Evolutionary conservation across 1,140 invertebrate species (phyloP), one percentile per base, ranked within the genome.

Genomic region (Vanessa atalanta): DNA sequence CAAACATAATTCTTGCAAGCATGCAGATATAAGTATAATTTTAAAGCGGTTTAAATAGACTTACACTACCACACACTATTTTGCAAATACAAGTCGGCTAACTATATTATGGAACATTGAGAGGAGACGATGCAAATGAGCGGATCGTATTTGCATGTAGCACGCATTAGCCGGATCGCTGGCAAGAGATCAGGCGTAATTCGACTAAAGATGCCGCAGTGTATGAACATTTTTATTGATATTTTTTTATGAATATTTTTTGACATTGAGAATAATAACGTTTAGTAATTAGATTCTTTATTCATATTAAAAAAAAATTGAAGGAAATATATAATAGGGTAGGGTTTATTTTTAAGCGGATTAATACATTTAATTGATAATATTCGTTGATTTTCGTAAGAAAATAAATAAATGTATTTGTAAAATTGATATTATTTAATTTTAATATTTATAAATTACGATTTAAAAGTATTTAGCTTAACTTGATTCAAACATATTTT

Each of bases 131-230:
- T 75, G 75, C 72, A 76, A 79, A 79, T 77, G 70, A 73, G 74
- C 48, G 71, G 57, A 67, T 70, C 72, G 48, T 66, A 79, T 79
- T 79, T 79, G 75, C 75, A 79, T 79, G 72, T 72, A 75, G 72
- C 65, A 73, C 70, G 69, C 69, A 73, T 75, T 75, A 79, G 68
- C 70, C 20, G 67, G 65, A 65, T 50, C 47, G 67, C 77, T 76
- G 78, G 68, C 65, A 69, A 55, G 65, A 76, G 69, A 76, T 76
- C 71, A 71, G 23, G 70, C 37, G 67, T 60, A 69, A 60, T 69
- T 51, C 67, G 37, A 31, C 53, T 69, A 69, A 61, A 69, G 50
- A 57, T 37, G 15, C 57, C 57, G 57, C 26, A 37, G 48, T n/a
- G 48, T 61, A 13, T 31, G 23, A 61, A 37, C 55, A 23, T n/a